These are phyloP conservation scores for Drosophila neocordata DNA, from an alignment of 1,140 invertebrate genomes.

Conservation along the genomic window DNA sequence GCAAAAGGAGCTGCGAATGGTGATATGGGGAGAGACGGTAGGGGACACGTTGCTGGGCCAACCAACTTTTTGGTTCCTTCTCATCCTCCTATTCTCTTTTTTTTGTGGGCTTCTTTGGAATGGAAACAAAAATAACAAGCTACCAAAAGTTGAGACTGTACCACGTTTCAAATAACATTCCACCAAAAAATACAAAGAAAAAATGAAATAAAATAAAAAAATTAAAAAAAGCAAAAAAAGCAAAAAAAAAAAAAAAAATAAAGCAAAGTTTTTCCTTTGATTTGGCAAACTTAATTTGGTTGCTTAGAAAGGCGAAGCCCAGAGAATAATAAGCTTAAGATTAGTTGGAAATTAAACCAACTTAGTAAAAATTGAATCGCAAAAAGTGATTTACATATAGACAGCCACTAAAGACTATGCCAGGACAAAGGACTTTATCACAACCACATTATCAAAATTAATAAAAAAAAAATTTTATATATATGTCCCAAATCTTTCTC, in stretches of 20 bases:
- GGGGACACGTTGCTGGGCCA: slow-evolving; percentile 18
- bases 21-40: background rate
- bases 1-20: slow-evolving; percentile 7
- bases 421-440: no score
- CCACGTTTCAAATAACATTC: slow-evolving; percentile 45
- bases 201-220: slow-evolving; percentile 13
- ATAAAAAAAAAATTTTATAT: no score
- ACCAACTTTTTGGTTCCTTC: slow-evolving; percentile 14
- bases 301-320: slow-evolving; percentile 5
- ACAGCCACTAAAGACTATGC: no score
- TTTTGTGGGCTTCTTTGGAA: slow-evolving; percentile 1
- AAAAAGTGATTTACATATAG: background rate
- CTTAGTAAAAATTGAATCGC: background rate
- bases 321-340: background rate
- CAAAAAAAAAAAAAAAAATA: slow-evolving; percentile 7
- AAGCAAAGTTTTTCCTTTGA: slow-evolving; percentile 13
- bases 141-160: slow-evolving; percentile 40
- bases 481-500: no score
- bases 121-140: slow-evolving; percentile 38
- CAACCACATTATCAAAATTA: no score
- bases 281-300: slow-evolving; percentile 34
- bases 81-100: background rate
- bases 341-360: slow-evolving; percentile 1
- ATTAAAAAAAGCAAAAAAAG: slow-evolving; percentile 14
- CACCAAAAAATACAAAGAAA: slow-evolving; percentile 25